Evolutionary conservation across 1,140 invertebrate species (phyloP), one percentile per base, ranked within the genome.

Genomic region (Pseudomyrmex concolor): DNA sequence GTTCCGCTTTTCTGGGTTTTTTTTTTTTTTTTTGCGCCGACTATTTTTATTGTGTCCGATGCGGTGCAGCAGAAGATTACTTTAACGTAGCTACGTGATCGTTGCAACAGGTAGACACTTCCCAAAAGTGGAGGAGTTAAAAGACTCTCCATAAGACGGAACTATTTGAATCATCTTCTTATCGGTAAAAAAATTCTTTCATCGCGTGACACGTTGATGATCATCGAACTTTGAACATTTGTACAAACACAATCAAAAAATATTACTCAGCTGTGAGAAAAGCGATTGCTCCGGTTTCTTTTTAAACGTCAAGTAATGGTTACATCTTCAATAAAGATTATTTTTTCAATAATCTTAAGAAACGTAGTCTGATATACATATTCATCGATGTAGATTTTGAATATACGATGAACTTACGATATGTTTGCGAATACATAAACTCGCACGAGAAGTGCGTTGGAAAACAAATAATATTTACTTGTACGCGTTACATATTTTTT

Each of bases 51-150:
- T 50, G n/a, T 2, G n/a, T 76, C 12, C 34, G 34, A 34, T 34
- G 34, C 34, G 34, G 45, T 19, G 55, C 48, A 80, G n/a, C 17
- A 48, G 54, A 13, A 55, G 4, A 71, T 80, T 50, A 25, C 12
- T 48, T n/a, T 3, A 7, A 7, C 12, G 12, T 17, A 64, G n/a
- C 2, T 57, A 66, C 17, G 5, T 22, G n/a, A 8, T 48, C 1
- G 54, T 13, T 34, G 54, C 76, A 80, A 80, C 66, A 80, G 54
- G 66, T 80, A 80, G 55, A 59, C 10, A 25, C 22, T 25, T 12
- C 1, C 19, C 22, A 48, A 70, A 80, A 60, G 48, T 34, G 5
- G 34, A 50, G 54, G 50, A 80, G 71, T 57, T 70, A 12, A 59
- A 57, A 68, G 68, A 15, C 43, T 48, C 25, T 22, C 25, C 34